Evolutionary conservation across 2,797 vertebrate genomes (phyloP).

Genomic region (Tragelaphus oryx): DNA sequence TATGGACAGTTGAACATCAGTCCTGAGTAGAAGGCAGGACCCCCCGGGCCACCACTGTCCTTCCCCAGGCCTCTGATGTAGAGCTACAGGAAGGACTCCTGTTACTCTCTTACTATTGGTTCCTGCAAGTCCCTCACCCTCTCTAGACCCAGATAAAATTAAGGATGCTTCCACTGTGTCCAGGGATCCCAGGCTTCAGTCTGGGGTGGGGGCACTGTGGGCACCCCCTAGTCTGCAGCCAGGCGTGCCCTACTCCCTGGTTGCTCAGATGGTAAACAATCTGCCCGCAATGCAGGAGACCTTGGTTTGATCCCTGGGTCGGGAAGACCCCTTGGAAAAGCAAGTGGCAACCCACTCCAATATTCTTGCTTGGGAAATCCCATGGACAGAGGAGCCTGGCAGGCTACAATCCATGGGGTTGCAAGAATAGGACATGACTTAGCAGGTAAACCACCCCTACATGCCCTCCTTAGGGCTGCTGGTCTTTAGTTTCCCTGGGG

Average conservation of each 20-base stretch:
- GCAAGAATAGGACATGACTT: background rate
- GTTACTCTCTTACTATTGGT: background rate
- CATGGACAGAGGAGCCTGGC: background rate
- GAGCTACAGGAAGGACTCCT: background rate
- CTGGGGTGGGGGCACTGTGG: background rate
- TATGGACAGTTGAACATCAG: background rate
- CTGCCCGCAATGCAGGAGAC: background rate
- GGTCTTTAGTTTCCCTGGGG: background rate
- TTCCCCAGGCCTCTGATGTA: background rate
- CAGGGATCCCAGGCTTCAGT: background rate
- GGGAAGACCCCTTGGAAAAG: background rate
- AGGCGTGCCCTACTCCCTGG: background rate
- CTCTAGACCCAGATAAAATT: background rate
- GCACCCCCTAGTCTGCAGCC: background rate
- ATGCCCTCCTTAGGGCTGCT: background rate
- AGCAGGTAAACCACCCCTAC: background rate
- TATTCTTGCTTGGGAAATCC: background rate
- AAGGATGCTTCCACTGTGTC: background rate
- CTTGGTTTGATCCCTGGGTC: background rate
- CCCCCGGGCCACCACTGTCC: background rate
- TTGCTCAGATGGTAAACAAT: background rate
- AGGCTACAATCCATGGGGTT: background rate
- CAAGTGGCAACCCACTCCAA: background rate
- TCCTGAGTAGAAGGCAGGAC: background rate
- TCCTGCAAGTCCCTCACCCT: background rate